Percentiles rank a stretch among this genome's conserved stretches.
Conservation (phyloP, 2,888 invertebrate genomes). For the Leptura quadrifasciata region DNA sequence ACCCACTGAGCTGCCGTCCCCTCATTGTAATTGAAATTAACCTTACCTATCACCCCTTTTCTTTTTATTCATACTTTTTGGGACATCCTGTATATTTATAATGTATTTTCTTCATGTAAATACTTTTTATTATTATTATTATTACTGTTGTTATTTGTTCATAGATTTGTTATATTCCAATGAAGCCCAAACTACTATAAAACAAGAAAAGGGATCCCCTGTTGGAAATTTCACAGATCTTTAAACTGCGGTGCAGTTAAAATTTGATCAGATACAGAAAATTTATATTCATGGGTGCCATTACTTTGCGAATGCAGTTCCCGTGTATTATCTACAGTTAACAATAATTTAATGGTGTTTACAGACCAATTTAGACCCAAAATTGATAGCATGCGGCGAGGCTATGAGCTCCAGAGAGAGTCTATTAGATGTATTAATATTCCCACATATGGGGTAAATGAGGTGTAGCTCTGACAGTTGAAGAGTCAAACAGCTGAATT, state of each 20-base stretch:
- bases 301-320: slow-evolving; percentile 25
- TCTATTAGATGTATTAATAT: slow-evolving; percentile 32
- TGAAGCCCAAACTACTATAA: too few relatives aligned
- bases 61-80: too few relatives aligned
- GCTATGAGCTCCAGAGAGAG: background rate
- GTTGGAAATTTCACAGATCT: too few relatives aligned
- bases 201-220: too few relatives aligned
- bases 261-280: background rate
- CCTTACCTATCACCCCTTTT: too few relatives aligned
- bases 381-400: slow-evolving; percentile 30
- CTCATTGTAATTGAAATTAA: too few relatives aligned
- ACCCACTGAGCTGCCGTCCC: too few relatives aligned
- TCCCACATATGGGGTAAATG: slow-evolving; percentile 35
- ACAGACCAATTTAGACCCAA: slow-evolving; percentile 12
- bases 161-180: too few relatives aligned
- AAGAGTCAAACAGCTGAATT: slow-evolving; percentile 39
- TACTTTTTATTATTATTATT: too few relatives aligned
- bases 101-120: too few relatives aligned
- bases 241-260: background rate
- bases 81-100: too few relatives aligned
- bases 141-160: too few relatives aligned
- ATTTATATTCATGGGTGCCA: background rate
- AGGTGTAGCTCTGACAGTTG: slow-evolving; percentile 26
- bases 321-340: slow-evolving; percentile 25
- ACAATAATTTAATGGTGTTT: slow-evolving; percentile 33